Conservation (phyloP, 35 echinoderm and acorn worm genomes). For the Anneissia japonica region DNA sequence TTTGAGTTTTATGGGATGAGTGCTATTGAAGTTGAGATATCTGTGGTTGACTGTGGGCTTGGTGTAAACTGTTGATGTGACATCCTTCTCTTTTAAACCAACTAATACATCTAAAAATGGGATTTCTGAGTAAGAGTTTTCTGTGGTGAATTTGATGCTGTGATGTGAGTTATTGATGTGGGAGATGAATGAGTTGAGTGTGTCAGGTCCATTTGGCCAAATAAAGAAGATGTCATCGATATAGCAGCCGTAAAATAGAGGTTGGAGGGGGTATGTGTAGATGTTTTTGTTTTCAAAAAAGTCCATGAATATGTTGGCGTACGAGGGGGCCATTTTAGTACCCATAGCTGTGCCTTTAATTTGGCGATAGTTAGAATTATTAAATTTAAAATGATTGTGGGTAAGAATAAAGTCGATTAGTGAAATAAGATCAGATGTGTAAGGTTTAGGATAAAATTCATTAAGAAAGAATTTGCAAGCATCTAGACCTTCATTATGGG, state of each 20-base stretch:
- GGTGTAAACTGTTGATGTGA: neutral
- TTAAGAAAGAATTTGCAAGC: neutral
- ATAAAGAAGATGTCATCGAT: conserved; percentile 49
- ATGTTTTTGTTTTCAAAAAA: no score
- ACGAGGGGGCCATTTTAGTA: conserved; percentile 5
- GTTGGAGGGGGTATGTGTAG: neutral
- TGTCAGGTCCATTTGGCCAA: conserved; percentile 1
- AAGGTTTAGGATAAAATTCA: conserved; percentile 13
- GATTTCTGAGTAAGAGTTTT: conserved; percentile 4
- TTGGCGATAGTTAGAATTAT: neutral
- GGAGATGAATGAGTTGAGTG: neutral
- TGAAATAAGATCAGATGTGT: neutral
- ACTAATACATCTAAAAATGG: conserved; percentile 11
- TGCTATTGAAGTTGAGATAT: no score
- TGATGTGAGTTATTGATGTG: conserved; percentile 4
- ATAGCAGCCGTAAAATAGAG: neutral
- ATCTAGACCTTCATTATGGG: neutral
- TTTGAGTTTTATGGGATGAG: no score
- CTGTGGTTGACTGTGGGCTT: conserved; percentile 48
- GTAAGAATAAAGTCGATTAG: conserved; percentile 5
- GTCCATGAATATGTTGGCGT: conserved; percentile 42
- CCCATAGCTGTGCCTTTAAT: conserved; percentile 29
- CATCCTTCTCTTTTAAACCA: neutral
- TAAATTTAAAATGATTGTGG: conserved; percentile 12
- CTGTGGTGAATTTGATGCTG: conserved; percentile 35